Evolutionary conservation across 2,888 invertebrate genomes (phyloP), one percentile per base, ranked within the genome.

Genomic region (Microctonus brassicae): DNA sequence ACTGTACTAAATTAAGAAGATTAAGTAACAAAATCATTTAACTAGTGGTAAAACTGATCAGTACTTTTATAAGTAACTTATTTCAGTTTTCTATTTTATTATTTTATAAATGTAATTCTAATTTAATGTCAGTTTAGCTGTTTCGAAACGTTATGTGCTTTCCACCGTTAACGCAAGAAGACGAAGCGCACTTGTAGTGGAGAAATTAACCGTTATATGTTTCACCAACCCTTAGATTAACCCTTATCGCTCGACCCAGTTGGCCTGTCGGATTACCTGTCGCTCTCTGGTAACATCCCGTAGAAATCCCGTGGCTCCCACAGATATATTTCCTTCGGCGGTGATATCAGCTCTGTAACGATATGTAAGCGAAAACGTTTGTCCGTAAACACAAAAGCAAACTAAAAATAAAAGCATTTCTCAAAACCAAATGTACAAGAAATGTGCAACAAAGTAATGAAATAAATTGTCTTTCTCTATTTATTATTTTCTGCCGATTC

Each of bases 171-270:
- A 55, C 62, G 29, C 13, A 17, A 7, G n/a, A 47, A 6, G 17
- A 47, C 47, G 17, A 47, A 17, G 17, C 17, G 17, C 9, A 58
- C 53, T 60, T 61, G 55, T 67, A 42, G 53, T 52, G 63, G 66
- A 58, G 66, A 73, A 75, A 75, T 71, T 75, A 73, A 72, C 73
- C 62, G 67, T 73, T 70, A 66, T 47, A 47, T 72, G 75, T 75
- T 75, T 71, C 62, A 64, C 69, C 34, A 71, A 64, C 69, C 68
- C 71, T 74, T 62, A 66, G 73, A 75, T 75, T 69, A 66, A 70
- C 68, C 66, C 73, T 74, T 75, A 75, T 75, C 75, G 64, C 65
- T 65, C 68, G 72, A 74, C 75, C 72, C 75, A 70, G 75, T 75
- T 75, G 72, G 73, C 70, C 67, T 57, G 67, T 62, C 58, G 71